Evolutionary conservation across 2,797 vertebrate species (phyloP).

Genomic region (Hydrocynus forskahlii): DNA sequence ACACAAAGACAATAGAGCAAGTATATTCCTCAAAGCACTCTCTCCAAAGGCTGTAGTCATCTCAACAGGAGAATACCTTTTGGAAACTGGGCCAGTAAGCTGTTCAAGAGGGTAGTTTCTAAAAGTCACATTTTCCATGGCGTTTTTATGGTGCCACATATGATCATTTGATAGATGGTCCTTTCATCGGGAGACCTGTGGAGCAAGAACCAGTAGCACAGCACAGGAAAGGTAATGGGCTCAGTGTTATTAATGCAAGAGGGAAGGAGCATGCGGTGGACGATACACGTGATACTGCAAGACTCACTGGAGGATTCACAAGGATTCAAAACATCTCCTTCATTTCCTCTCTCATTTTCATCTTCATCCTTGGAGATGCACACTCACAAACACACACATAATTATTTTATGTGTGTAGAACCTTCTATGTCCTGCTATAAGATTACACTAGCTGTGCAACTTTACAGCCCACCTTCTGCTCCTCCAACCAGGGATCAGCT

Average conservation of each 20-base stretch:
- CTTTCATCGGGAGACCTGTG: background rate
- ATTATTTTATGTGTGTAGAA: background rate
- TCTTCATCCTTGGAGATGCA: background rate
- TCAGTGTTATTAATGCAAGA: background rate
- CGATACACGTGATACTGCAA: background rate
- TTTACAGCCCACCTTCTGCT: too few species aligned
- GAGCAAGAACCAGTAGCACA: background rate
- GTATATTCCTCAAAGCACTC: background rate
- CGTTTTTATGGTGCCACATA: background rate
- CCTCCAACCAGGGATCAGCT: background rate
- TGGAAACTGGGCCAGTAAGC: background rate
- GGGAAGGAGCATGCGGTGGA: background rate
- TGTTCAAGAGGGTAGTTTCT: background rate
- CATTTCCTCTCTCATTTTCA: background rate
- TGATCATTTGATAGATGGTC: background rate
- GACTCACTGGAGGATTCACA: background rate
- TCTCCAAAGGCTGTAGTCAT: background rate
- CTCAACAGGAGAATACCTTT: background rate
- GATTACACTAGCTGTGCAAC: background rate
- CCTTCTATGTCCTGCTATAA: background rate
- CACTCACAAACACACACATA: background rate
- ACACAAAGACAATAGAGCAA: background rate
- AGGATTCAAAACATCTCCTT: slow-evolving; percentile 1
- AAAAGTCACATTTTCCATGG: background rate
- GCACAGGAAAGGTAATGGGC: background rate